phyloP scores from a whole-genome alignment of 2,113 vertebrate genomes.

The Petroica traversi region DNA sequence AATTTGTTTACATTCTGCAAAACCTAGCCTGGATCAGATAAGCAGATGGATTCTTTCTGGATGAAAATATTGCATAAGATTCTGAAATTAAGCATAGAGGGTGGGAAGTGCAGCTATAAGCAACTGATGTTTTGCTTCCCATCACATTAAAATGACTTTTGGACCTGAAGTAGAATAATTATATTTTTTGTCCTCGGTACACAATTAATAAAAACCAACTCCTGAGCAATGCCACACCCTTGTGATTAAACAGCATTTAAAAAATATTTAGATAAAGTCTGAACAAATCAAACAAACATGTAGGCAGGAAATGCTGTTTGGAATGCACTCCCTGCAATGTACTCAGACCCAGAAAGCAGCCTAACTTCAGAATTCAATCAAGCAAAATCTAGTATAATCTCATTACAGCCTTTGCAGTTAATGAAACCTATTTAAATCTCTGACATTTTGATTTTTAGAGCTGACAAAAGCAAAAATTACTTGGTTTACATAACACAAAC shows the following conservation, averaged over 20 bases:
- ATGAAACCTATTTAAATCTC: slow-evolving; percentile 70
- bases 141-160: not conserved
- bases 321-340: slow-evolving; percentile 33
- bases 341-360: slow-evolving; percentile 34
- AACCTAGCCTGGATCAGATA: slow-evolving; percentile 7
- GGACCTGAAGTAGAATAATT: not conserved
- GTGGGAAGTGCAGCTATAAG: slow-evolving; percentile 30
- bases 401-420: slow-evolving; percentile 76
- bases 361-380: slow-evolving; percentile 70
- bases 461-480: slow-evolving; percentile 28
- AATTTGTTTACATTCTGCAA: slow-evolving; percentile 71
- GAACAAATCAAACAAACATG: slow-evolving; percentile 64
- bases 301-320: slow-evolving; percentile 57
- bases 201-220: slow-evolving; percentile 53
- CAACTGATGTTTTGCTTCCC: not conserved
- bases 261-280: slow-evolving; percentile 58
- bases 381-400: slow-evolving; percentile 79
- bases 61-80: slow-evolving; percentile 24
- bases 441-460: slow-evolving; percentile 64
- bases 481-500: slow-evolving; percentile 6
- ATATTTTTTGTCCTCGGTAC: slow-evolving; percentile 9
- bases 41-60: slow-evolving; percentile 16
- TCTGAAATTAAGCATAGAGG: slow-evolving; percentile 2
- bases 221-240: slow-evolving; percentile 66
- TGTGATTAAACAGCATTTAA: slow-evolving; percentile 44